These are phyloP conservation scores for Halyomorpha halys DNA, from an alignment of 1,140 invertebrate genomes.

Conservation along the genomic window DNA sequence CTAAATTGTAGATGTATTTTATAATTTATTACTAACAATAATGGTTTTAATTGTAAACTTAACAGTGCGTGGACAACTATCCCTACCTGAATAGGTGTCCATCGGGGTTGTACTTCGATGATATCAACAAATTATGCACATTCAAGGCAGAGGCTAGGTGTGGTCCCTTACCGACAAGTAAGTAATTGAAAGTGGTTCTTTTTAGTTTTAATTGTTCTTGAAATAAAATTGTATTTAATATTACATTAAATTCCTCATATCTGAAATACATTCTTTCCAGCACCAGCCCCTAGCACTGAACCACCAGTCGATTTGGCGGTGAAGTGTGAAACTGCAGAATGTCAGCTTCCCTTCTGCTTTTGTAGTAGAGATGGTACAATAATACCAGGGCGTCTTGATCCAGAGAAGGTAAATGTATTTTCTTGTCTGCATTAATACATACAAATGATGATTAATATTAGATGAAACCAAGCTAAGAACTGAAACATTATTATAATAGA, in stretches of 20 bases:
- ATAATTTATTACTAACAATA: too few relatives aligned
- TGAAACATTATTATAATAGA: not conserved
- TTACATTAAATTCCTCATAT: not conserved
- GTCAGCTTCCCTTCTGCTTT: slow-evolving; percentile 81
- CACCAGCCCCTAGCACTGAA: slow-evolving; percentile 67
- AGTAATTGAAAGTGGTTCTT: slow-evolving; percentile 36
- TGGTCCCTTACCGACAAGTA: slow-evolving; percentile 75
- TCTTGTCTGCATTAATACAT: slow-evolving; percentile 18
- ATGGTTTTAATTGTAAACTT: too few relatives aligned
- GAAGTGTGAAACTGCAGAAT: slow-evolving; percentile 64
- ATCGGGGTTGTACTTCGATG: slow-evolving; percentile 79
- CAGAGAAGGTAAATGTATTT: slow-evolving; percentile 55
- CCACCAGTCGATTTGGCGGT: slow-evolving; percentile 63
- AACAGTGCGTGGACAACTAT: slow-evolving; percentile 74
- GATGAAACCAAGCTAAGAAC: not conserved
- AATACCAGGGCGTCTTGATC: slow-evolving; percentile 69
- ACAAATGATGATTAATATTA: not conserved
- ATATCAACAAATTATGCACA: slow-evolving; percentile 80
- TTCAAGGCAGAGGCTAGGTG: slow-evolving; percentile 85
- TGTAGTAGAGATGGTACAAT: slow-evolving; percentile 83
- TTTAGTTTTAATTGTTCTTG: not conserved
- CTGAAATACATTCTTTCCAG: slow-evolving; percentile 39
- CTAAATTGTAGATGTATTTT: too few relatives aligned
- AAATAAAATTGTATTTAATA: not conserved
- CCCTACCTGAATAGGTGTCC: slow-evolving; percentile 80